These are phyloP conservation scores for Leptinotarsa lineolata DNA, from an alignment of 1,140 invertebrate genomes.

Conservation along the genomic window DNA sequence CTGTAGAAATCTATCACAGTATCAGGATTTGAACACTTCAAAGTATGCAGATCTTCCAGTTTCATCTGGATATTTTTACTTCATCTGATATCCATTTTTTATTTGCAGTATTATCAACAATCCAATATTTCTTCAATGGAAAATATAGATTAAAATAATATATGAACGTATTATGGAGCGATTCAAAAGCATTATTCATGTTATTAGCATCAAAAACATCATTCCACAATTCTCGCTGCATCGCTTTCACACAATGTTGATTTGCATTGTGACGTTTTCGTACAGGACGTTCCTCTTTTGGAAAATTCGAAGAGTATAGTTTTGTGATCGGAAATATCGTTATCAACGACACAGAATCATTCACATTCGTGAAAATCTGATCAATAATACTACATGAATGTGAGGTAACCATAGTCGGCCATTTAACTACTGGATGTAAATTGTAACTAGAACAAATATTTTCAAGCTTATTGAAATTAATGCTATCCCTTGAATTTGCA, in stretches of 20 bases:
- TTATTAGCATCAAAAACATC: background rate
- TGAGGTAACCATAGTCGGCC: slow-evolving; percentile 8
- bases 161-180: no score
- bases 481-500: background rate
- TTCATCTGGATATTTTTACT: no score
- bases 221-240: background rate
- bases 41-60: background rate
- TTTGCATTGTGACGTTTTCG: background rate
- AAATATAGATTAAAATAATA: no score
- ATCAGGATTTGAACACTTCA: background rate
- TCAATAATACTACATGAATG: slow-evolving; percentile 12
- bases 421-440: no score
- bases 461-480: slow-evolving; percentile 9
- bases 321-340: slow-evolving; percentile 15
- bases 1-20: no score
- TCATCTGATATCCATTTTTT: no score
- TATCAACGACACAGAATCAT: slow-evolving; percentile 7
- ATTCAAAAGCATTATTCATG: background rate
- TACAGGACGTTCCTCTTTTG: background rate
- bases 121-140: no score
- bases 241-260: background rate
- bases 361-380: slow-evolving; percentile 8
- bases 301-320: background rate
- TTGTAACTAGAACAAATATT: no score
- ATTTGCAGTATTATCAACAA: no score